Conservation (phyloP, 2,113 vertebrate species). For the Dascyllus trimaculatus region DNA sequence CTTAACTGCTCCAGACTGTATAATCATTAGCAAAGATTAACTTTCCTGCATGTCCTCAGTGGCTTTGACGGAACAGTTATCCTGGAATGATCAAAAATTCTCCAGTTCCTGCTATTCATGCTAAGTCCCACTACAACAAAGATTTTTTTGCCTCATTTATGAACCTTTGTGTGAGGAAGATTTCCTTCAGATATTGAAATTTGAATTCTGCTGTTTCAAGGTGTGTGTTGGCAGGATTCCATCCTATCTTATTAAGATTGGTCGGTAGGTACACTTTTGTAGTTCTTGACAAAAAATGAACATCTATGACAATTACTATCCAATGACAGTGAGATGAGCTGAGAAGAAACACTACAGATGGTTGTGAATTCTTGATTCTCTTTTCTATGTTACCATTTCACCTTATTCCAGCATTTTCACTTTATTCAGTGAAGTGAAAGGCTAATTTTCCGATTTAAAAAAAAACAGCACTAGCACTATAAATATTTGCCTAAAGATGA, state of each 20-base stretch:
- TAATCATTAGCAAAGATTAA: slow-evolving; percentile 22
- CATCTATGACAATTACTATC: background rate
- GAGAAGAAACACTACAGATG: background rate
- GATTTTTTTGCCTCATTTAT: slow-evolving; percentile 20
- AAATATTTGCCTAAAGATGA: no score
- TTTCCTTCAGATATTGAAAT: slow-evolving; percentile 26
- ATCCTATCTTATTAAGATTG: no score
- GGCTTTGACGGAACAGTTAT: slow-evolving; percentile 30
- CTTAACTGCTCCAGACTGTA: slow-evolving; percentile 23
- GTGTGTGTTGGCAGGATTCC: no score
- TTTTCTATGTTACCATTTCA: background rate
- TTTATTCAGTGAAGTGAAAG: background rate
- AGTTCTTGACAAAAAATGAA: background rate
- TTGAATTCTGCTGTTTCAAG: background rate
- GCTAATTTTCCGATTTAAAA: no score
- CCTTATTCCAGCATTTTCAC: background rate
- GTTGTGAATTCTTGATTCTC: slow-evolving; percentile 1
- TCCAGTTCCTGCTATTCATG: slow-evolving; percentile 13
- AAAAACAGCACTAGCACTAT: no score
- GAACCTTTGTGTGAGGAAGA: background rate
- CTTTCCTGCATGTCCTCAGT: slow-evolving; percentile 9
- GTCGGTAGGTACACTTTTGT: no score
- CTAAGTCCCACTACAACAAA: slow-evolving; percentile 20
- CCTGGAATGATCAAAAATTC: slow-evolving; percentile 36
- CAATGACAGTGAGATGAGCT: background rate